Percentiles rank a stretch among this genome's conserved stretches.
phyloP scores from a whole-genome alignment of 2,113 vertebrate genomes.

The Vombatus ursinus region DNA sequence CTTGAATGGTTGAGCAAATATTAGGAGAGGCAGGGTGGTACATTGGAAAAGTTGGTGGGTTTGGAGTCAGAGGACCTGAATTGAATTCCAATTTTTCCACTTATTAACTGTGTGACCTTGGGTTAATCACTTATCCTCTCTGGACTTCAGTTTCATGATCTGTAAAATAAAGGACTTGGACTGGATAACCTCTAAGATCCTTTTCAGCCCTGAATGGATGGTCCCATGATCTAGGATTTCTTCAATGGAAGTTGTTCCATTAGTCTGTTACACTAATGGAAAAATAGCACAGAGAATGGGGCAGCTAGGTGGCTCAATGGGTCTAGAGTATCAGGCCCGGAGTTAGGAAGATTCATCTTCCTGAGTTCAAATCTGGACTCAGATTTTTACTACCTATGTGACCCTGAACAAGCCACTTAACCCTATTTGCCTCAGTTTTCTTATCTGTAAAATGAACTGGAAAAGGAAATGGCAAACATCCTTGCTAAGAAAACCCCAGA shows the following conservation, averaged over 20 bases:
- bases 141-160: neutral
- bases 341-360: neutral
- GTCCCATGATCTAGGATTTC: neutral
- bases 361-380: neutral
- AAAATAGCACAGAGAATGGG: neutral
- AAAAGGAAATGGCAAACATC: neutral
- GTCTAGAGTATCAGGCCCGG: neutral
- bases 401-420: neutral
- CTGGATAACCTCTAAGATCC: neutral
- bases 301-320: neutral
- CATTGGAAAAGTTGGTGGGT: neutral
- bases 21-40: neutral
- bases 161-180: neutral
- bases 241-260: neutral
- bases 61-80: neutral
- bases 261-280: neutral
- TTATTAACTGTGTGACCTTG: neutral
- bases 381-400: neutral
- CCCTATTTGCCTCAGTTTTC: neutral
- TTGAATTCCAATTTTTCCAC: neutral
- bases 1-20: neutral
- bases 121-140: neutral
- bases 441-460: neutral
- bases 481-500: neutral
- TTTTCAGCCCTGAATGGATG: neutral